Conservation (phyloP, 2,888 invertebrate genomes). For the Pachycephus smyrnensis region DNA sequence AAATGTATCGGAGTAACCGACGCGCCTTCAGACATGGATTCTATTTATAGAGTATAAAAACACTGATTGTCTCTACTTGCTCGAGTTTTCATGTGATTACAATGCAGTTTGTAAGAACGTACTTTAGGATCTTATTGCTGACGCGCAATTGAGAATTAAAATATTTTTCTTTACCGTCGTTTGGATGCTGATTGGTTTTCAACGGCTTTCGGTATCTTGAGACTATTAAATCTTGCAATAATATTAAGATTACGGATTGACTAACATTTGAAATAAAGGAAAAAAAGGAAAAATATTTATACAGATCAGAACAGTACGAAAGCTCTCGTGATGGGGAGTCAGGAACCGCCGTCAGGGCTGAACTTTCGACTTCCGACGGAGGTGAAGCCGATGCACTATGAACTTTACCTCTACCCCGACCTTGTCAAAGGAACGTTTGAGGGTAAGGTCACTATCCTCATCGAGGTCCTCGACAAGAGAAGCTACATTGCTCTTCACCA, state of each 20-base stretch:
- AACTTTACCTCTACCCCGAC: conserved; percentile 75
- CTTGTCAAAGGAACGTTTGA: conserved; percentile 71
- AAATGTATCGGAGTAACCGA: background rate
- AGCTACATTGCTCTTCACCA: conserved; percentile 69
- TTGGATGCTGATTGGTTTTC: background rate
- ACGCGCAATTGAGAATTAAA: background rate
- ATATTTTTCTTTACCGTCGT: background rate
- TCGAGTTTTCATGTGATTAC: background rate
- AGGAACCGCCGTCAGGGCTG: conserved; percentile 57
- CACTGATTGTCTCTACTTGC: background rate
- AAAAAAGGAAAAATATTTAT: background rate
- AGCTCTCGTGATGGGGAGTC: conserved; percentile 34
- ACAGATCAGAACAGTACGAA: conserved; percentile 19
- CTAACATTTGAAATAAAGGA: background rate
- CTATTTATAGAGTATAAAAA: background rate
- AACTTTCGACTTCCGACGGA: conserved; percentile 72
- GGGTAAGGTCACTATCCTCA: conserved; percentile 71
- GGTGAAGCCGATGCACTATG: conserved; percentile 74
- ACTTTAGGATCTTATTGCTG: background rate
- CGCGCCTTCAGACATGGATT: background rate
- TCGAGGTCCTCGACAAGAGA: conserved; percentile 66
- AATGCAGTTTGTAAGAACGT: background rate
- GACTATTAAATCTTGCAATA: background rate
- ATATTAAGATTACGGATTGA: background rate
- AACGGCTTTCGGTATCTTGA: background rate